Evolutionary conservation across 53 echinoderm and acorn worm genomes (phyloP).

Genomic region (Apostichopus leukothele): DNA sequence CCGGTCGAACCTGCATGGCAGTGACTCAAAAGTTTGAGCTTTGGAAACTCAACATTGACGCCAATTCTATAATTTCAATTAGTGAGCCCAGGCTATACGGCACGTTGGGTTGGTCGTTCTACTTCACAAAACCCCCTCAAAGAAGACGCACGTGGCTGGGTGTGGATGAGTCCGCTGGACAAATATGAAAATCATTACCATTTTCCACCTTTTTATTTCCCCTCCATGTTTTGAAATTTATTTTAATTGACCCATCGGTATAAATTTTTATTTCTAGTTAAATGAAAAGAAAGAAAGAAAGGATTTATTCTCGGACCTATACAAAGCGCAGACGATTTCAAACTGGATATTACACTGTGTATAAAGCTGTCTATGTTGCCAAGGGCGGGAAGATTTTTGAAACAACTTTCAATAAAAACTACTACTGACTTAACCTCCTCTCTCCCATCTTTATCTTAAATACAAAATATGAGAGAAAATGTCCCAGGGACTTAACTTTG

Average conservation of each 20-base stretch:
- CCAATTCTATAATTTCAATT: too few relatives aligned
- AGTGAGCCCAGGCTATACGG: too few relatives aligned
- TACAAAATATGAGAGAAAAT: not conserved
- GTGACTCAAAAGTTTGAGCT: too few relatives aligned
- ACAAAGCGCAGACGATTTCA: too few relatives aligned
- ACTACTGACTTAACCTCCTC: slow-evolving; percentile 12
- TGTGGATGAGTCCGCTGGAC: slow-evolving; percentile 6
- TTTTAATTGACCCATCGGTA: not conserved
- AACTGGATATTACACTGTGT: slow-evolving; percentile 1
- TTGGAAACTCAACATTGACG: too few relatives aligned
- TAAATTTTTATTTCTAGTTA: not conserved
- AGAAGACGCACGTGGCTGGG: not conserved
- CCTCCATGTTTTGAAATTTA: not conserved
- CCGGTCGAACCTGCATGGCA: too few relatives aligned
- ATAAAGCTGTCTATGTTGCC: slow-evolving; percentile 37
- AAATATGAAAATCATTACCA: not conserved
- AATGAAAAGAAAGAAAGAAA: too few relatives aligned
- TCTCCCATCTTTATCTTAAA: not conserved
- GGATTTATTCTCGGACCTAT: too few relatives aligned
- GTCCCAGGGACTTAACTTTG: slow-evolving; percentile 8
- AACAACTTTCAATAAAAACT: not conserved
- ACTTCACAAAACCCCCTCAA: not conserved
- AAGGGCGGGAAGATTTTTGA: slow-evolving; percentile 28
- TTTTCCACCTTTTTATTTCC: not conserved
- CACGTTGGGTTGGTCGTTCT: too few relatives aligned